Evolutionary conservation across 2,797 vertebrate species (phyloP).

Genomic region (Orestias chungarensis): DNA sequence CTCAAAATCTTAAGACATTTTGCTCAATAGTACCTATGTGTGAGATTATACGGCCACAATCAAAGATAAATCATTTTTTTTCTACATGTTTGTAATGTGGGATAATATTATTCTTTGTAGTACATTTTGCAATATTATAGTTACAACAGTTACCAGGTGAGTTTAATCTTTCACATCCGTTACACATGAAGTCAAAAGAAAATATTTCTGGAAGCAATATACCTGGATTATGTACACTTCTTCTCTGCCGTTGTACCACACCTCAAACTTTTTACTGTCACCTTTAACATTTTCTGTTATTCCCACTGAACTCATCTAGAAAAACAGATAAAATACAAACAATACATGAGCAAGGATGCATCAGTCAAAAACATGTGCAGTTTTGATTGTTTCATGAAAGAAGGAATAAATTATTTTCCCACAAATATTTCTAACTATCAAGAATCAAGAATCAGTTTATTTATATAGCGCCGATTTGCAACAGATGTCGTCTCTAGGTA

Average conservation of each 20-base stretch:
- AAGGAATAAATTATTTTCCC: too few species aligned
- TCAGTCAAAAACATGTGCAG: neutral
- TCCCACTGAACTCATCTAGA: slow-evolving; percentile 92
- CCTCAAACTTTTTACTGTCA: slow-evolving; percentile 94
- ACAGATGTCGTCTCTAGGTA: too few species aligned
- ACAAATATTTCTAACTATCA: too few species aligned
- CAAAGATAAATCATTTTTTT: too few species aligned
- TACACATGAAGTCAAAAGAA: neutral
- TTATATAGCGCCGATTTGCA: too few species aligned
- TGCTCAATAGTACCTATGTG: too few species aligned
- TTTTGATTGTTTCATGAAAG: too few species aligned
- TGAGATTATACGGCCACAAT: too few species aligned
- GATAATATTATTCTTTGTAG: too few species aligned
- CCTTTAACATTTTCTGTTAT: slow-evolving; percentile 94
- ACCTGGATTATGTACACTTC: slow-evolving; percentile 98
- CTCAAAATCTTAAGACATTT: too few species aligned
- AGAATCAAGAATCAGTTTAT: too few species aligned
- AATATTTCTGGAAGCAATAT: slow-evolving; percentile 12
- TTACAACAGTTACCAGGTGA: neutral
- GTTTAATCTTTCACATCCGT: neutral
- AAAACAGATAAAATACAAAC: neutral
- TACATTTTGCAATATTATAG: neutral
- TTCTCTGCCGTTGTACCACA: slow-evolving; percentile 92
- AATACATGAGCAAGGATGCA: neutral
- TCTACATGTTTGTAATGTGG: too few species aligned